Percentiles rank a stretch among this genome's conserved stretches.
Evolutionary conservation across 2,113 vertebrate genomes (phyloP).

Genomic region (Sphyrna mokarran): DNA sequence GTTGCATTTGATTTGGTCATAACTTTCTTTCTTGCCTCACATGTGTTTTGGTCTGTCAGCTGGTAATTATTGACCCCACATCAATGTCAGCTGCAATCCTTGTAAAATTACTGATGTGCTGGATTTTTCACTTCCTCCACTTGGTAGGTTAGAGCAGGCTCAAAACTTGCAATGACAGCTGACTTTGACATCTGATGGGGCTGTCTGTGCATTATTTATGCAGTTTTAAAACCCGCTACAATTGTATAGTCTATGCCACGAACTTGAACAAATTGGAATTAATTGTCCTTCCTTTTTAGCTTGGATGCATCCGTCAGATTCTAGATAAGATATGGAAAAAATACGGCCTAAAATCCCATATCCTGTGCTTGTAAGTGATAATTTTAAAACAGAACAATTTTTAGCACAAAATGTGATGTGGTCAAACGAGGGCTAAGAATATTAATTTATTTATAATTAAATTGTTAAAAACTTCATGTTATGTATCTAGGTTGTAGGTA

Average conservation of each 20-base stretch:
- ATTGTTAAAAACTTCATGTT: background rate
- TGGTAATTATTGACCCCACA: background rate
- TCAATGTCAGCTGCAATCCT: background rate
- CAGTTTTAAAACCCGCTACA: background rate
- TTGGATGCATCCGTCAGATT: slow-evolving; percentile 77
- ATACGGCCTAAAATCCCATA: slow-evolving; percentile 57
- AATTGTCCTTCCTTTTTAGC: slow-evolving; percentile 53
- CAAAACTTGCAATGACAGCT: background rate
- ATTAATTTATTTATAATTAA: background rate
- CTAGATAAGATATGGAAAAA: slow-evolving; percentile 79
- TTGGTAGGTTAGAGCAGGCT: background rate
- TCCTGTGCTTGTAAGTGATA: slow-evolving; percentile 72
- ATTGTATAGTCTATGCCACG: background rate
- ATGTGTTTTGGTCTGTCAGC: background rate
- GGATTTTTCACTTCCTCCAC: background rate
- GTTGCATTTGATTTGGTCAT: background rate
- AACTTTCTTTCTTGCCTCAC: background rate
- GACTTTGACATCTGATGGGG: background rate
- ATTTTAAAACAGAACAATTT: background rate
- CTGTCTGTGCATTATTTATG: background rate
- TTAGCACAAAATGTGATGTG: background rate
- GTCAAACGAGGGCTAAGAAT: background rate
- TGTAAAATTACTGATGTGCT: background rate
- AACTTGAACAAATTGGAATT: background rate
- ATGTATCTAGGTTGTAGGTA: background rate